Conservation (phyloP, 2,888 invertebrate species). For the Agrotis puta region DNA sequence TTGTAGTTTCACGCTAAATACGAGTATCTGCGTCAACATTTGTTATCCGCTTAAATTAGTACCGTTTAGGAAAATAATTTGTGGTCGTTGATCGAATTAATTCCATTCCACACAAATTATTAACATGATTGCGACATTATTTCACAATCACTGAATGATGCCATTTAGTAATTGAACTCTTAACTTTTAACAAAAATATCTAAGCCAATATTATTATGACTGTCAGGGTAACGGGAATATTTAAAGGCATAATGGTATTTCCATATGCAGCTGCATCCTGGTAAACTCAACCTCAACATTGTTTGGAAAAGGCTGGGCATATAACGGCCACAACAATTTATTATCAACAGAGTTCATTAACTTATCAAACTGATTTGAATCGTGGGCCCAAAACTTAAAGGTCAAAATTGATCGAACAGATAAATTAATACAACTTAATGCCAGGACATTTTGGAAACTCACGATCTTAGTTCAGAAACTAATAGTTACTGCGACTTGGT, state of each 20-base stretch:
- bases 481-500: slow-evolving; percentile 33
- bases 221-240: too few relatives aligned
- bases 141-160: not conserved
- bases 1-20: not conserved
- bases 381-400: not conserved
- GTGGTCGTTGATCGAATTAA: not conserved
- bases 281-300: too few relatives aligned
- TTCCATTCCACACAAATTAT: slow-evolving; percentile 3
- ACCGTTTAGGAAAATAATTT: not conserved
- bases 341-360: not conserved
- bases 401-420: slow-evolving; percentile 39
- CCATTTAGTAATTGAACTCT: not conserved
- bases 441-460: slow-evolving; percentile 24
- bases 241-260: too few relatives aligned
- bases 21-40: too few relatives aligned
- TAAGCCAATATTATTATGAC: not conserved
- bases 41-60: not conserved
- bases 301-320: too few relatives aligned
- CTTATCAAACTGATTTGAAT: not conserved
- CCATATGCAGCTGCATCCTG: too few relatives aligned
- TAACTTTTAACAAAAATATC: not conserved
- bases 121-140: slow-evolving; percentile 1
- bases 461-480: slow-evolving; percentile 50
- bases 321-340: slow-evolving; percentile 4
- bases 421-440: slow-evolving; percentile 40